These are phyloP conservation scores for Meles meles DNA, from an alignment of 2,113 vertebrate genomes.

Conservation along the genomic window DNA sequence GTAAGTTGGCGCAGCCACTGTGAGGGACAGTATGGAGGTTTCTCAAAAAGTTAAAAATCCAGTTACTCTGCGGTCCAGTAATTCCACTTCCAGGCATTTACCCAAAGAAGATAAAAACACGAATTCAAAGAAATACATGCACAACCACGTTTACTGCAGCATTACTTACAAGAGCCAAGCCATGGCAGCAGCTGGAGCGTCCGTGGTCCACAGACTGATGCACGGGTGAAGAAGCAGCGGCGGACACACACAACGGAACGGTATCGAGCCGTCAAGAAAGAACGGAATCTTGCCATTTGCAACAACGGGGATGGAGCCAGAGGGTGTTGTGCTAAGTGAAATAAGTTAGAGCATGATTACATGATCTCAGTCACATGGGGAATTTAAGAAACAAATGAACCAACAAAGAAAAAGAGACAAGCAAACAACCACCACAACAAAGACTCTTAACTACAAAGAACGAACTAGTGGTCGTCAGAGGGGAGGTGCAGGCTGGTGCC, in stretches of 20 bases:
- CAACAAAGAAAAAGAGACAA: background rate
- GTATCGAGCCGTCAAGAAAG: background rate
- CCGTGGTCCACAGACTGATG: fast-evolving
- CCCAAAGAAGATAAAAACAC: background rate
- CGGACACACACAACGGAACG: too few relatives aligned
- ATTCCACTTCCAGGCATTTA: background rate
- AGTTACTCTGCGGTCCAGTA: background rate
- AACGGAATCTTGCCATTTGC: background rate
- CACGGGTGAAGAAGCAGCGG: background rate
- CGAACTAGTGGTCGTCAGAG: background rate
- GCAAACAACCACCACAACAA: background rate
- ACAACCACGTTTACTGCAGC: background rate
- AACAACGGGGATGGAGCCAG: background rate
- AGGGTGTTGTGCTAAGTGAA: background rate
- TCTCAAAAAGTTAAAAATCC: background rate
- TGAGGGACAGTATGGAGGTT: background rate
- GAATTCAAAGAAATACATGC: background rate
- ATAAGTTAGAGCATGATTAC: background rate
- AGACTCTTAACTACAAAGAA: background rate
- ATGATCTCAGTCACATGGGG: background rate
- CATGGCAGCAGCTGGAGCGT: background rate
- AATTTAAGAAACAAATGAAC: background rate
- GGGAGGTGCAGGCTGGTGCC: background rate
- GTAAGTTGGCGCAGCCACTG: background rate
- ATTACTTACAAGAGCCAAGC: too few relatives aligned